A percentile compares a stretch with the other conserved stretches of the same genome.
These are phyloP conservation scores for Chanos chanos DNA, from an alignment of 2,797 vertebrate genomes.

Conservation along the genomic window DNA sequence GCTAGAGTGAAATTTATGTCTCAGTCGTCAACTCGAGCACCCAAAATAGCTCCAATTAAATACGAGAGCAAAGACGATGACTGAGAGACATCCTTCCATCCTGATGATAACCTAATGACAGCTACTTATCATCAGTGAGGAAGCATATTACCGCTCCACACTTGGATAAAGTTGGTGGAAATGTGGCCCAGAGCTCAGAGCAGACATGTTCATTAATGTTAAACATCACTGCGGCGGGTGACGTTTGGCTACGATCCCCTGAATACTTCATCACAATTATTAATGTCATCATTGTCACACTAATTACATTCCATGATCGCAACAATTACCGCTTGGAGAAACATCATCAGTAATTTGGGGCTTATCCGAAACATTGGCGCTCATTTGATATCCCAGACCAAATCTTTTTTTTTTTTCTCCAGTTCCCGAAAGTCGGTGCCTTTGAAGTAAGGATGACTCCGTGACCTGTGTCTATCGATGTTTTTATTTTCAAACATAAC, in stretches of 20 bases:
- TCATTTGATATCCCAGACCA: not conserved
- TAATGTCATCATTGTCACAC: conserved; percentile 39
- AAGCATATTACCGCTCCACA: conserved; percentile 13
- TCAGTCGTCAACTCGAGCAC: conserved; percentile 9
- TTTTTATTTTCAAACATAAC: conserved; percentile 12
- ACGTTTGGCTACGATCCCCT: conserved; percentile 22
- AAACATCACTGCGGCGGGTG: conserved; percentile 15
- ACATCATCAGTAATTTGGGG: conserved; percentile 23
- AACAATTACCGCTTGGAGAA: conserved; percentile 31
- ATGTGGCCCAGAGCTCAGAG: not conserved
- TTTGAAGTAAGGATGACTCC: conserved; percentile 20
- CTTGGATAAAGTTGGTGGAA: not conserved
- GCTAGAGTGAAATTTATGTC: not conserved
- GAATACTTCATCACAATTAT: conserved; percentile 33
- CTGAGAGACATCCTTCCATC: conserved; percentile 20
- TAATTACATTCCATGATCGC: conserved; percentile 43
- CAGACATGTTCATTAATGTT: conserved; percentile 29
- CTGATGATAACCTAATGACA: conserved; percentile 35
- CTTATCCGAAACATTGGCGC: not conserved
- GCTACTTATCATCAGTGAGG: conserved; percentile 27
- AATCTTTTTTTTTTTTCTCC: too few relatives aligned
- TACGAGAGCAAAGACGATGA: conserved; percentile 7
- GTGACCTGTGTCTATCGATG: conserved; percentile 7
- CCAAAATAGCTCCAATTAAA: conserved; percentile 39
- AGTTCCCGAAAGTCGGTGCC: not conserved